These are phyloP conservation scores for Phyllotis vaccarum DNA, from an alignment of 2,797 vertebrate species.

Conservation along the genomic window DNA sequence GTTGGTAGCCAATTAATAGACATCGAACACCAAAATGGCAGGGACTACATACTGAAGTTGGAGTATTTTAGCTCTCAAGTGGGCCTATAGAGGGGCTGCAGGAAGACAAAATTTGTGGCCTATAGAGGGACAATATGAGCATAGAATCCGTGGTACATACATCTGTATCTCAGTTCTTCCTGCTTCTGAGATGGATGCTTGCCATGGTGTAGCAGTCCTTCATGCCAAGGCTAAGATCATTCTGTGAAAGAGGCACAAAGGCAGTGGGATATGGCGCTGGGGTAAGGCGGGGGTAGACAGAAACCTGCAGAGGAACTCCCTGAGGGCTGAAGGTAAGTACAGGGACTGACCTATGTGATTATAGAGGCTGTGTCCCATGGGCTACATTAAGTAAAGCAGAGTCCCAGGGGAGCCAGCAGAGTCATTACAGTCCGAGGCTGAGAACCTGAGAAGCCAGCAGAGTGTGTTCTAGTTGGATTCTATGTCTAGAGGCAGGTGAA, in stretches of 20 bases:
- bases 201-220: neutral
- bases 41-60: neutral
- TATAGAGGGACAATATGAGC: neutral
- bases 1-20: neutral
- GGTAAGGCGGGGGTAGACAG: neutral
- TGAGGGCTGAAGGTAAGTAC: neutral
- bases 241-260: neutral
- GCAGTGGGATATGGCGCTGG: neutral
- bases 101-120: neutral
- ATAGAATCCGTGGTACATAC: neutral
- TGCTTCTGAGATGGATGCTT: neutral
- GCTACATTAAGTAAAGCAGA: neutral
- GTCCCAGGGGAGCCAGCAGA: neutral
- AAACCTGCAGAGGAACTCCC: neutral
- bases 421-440: neutral
- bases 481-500: neutral
- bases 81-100: neutral
- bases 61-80: neutral
- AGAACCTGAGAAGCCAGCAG: neutral
- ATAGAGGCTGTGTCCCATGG: neutral
- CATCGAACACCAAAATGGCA: neutral
- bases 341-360: neutral
- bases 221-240: slow-evolving; percentile 1
- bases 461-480: neutral
- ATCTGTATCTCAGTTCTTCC: neutral